Evolutionary conservation across 2,888 invertebrate species (phyloP), one percentile per base, ranked within the genome.

Genomic region (Teinopalpus imperialis): DNA sequence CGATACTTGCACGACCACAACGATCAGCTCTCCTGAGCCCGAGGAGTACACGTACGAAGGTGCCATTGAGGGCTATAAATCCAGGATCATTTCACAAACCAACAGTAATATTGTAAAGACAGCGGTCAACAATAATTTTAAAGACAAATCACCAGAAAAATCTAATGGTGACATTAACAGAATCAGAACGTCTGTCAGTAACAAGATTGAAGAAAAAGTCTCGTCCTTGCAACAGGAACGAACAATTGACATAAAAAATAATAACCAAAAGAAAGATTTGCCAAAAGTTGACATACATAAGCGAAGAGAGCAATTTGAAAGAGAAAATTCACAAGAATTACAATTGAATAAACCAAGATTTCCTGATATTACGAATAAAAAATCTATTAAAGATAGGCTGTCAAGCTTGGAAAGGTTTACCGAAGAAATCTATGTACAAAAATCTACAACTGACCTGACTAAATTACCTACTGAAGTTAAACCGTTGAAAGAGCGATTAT

Each of bases 11-110:
- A 93, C 92, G 60, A 92, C 92, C 43, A 92, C 91, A 56, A 92
- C 92, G 29, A 90, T 91, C 56, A 92, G 92, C 69, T 92, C 93
- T 30, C 92, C 93, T 1, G 93, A 93, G 74, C 92, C 92, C 20
- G 92, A 94, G 63, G 95, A 95, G 73, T 96, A 95, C 76, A 95
- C 95, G 0, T 96, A 95, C 74, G 96, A 96, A 77, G 93, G 95
- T 60, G 95, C 96, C 60, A 96, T 96, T 59, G 94, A 96, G 69
- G 94, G 94, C 58, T 96, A 96, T 78, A 94, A 95, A 60, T 94
- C 94, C 39, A 90, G 95, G 57, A 94, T 94, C 32, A 91, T 93
- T 60, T 91, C 92, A 24, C 89, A 90, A 61, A 90, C 91, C 18
- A 85, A 81, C 64, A 81, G 86, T 55, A 81, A 68, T 50, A 81